Percentiles rank a stretch among this genome's conserved stretches.
Evolutionary conservation across 2,888 invertebrate species (phyloP).

Genomic region (Cosmorhoe ocellata): DNA sequence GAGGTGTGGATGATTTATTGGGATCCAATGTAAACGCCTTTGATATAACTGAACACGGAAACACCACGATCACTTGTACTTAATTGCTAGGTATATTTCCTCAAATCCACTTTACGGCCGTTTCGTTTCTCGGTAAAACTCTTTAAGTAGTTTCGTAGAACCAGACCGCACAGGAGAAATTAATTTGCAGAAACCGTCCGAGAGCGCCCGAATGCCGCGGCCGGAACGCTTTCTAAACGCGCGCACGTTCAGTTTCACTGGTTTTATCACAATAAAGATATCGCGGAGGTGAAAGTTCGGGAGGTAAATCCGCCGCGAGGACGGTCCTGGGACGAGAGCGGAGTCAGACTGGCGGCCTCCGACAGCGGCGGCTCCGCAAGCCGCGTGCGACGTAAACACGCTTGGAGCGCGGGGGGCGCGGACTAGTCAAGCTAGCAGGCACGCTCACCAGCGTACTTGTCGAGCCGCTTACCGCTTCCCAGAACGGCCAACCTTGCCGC

Average conservation of each 20-base stretch:
- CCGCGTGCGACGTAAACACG: conserved; percentile 36
- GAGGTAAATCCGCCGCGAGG: conserved; percentile 47
- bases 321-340: conserved; percentile 57
- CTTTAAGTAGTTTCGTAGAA: conserved; percentile 80
- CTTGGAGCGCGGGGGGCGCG: conserved; percentile 37
- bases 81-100: conserved; percentile 71
- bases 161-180: conserved; percentile 75
- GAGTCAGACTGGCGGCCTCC: conserved; percentile 61
- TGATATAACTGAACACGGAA: conserved; percentile 69
- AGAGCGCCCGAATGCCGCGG: conserved; percentile 61
- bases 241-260: conserved; percentile 78
- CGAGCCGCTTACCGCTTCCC: conserved; percentile 57
- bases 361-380: conserved; percentile 23
- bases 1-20: conserved; percentile 72
- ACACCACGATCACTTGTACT: conserved; percentile 70
- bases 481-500: conserved; percentile 76
- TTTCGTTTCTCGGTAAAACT: conserved; percentile 78
- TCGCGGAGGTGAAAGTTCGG: conserved; percentile 80
- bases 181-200: conserved; percentile 75
- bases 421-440: conserved; percentile 38
- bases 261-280: conserved; percentile 75
- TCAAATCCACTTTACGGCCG: conserved; percentile 79
- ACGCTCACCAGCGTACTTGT: conserved; percentile 44
- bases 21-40: conserved; percentile 81
- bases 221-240: conserved; percentile 72